Conservation (phyloP, 2,113 vertebrate genomes). For the Porphyrio hochstetteri region DNA sequence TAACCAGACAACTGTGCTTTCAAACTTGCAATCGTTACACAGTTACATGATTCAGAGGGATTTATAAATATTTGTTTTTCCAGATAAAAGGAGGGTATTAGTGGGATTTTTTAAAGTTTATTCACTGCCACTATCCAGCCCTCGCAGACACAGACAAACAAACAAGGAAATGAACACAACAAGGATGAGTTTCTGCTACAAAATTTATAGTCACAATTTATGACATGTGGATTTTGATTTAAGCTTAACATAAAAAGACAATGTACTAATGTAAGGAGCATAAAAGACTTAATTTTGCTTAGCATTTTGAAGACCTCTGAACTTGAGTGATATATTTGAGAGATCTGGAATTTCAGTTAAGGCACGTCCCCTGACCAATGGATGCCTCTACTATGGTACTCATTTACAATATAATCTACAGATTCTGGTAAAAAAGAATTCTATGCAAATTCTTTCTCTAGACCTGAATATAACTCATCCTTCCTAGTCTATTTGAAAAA, state of each 20-base stretch:
- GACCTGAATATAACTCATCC: not conserved
- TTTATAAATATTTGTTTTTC: slow-evolving; percentile 52
- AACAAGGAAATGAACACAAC: not conserved
- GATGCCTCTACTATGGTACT: not conserved
- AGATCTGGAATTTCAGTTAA: not conserved
- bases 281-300: not conserved
- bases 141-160: not conserved
- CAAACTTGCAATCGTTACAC: not conserved
- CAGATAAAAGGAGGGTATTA: slow-evolving; percentile 8
- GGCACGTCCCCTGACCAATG: not conserved
- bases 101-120: not conserved
- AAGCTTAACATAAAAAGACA: not conserved
- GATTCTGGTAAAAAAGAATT: not conserved
- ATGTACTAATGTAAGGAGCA: not conserved
- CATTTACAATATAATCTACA: not conserved
- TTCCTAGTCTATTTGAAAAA: slow-evolving; percentile 9
- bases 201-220: not conserved
- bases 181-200: not conserved
- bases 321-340: not conserved
- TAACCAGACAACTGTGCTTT: slow-evolving; percentile 28
- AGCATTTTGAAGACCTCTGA: not conserved
- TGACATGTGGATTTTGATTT: not conserved
- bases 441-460: not conserved
- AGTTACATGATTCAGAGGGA: slow-evolving; percentile 17
- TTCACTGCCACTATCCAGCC: not conserved